Base-by-base conservation (phyloP, 2,113 vertebrate genomes). In the Carettochelys insculpta region DNA sequence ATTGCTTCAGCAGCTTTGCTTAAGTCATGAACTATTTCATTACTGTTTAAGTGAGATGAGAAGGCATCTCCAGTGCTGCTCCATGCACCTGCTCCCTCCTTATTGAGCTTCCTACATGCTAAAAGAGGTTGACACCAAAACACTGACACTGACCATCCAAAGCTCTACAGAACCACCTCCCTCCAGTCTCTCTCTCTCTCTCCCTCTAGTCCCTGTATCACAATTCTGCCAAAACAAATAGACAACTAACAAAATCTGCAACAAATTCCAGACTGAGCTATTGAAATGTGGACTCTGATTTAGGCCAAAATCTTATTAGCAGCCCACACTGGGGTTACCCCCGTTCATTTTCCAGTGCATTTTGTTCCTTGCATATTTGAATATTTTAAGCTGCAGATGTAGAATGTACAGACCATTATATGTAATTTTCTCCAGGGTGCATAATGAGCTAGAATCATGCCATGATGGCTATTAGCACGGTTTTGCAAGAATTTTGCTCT, bases 391-490 rank as follows among this genome's bases (percentile, higher is more conserved):
- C 53, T 95, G 80, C 93, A 97, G 96, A 94, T 86, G 91, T 90
- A 92, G 94, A 95, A 97, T 94, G 96, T 97, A 92, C 82, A 96
- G 94, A 85, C 92, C 94, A 96, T 94, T 96, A 94, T 82, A 95
- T 89, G 93, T 91, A 96, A 95, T 96, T 97, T 96, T 96, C 89
- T 95, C 95, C 90, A 84, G 95, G 90, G 96, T 94, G 93, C 95
- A 94, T 96, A 96, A 98, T 94, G 81, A 97, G 89, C 94, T 97
- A 95, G 91, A 92, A 95, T 95, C 90, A 95, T 92, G 83, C 86
- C 92, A 97, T 47, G 77, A 97, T 90, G 78, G 92, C 68, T 89
- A 97, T 97, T 97, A 96, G 95, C 80, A 89, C 94, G 81, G 80
- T 94, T 96, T 96, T 93, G 77, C 48, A 79, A 83, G 93, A 93